Evolutionary conservation across 2,888 invertebrate species (phyloP).

Genomic region (Drosophila maculinotata): DNA sequence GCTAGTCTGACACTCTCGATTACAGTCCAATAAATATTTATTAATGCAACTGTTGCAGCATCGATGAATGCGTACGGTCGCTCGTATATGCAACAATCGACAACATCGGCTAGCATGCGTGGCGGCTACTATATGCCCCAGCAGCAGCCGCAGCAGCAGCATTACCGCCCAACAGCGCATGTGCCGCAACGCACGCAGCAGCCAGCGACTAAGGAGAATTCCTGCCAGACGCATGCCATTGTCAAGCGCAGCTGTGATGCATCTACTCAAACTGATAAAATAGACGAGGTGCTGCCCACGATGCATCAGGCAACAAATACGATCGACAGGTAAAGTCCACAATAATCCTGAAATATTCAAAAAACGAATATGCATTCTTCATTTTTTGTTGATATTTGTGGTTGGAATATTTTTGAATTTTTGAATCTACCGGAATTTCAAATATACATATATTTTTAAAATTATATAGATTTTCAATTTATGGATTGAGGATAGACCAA

Average conservation of each 20-base stretch:
- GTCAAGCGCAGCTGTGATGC: conserved; percentile 44
- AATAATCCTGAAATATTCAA: too few relatives aligned
- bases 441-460: too few relatives aligned
- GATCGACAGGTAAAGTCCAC: conserved; percentile 17
- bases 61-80: conserved; percentile 53
- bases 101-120: conserved; percentile 35
- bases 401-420: too few relatives aligned
- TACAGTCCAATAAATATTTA: too few relatives aligned
- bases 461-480: too few relatives aligned
- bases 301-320: conserved; percentile 16
- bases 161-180: background rate
- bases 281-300: conserved; percentile 27
- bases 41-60: conserved; percentile 41
- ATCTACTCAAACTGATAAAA: conserved; percentile 50
- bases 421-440: too few relatives aligned
- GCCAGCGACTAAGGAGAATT: conserved; percentile 6
- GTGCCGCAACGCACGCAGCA: background rate
- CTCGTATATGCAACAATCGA: conserved; percentile 41
- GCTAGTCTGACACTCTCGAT: background rate
- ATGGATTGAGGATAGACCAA: too few relatives aligned
- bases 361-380: too few relatives aligned
- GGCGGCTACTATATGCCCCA: conserved; percentile 26
- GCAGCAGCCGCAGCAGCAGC: conserved; percentile 9
- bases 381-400: too few relatives aligned
- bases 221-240: conserved; percentile 31